phyloP scores from a whole-genome alignment of 2,888 invertebrate genomes.

The Pedicia rivosa region DNA sequence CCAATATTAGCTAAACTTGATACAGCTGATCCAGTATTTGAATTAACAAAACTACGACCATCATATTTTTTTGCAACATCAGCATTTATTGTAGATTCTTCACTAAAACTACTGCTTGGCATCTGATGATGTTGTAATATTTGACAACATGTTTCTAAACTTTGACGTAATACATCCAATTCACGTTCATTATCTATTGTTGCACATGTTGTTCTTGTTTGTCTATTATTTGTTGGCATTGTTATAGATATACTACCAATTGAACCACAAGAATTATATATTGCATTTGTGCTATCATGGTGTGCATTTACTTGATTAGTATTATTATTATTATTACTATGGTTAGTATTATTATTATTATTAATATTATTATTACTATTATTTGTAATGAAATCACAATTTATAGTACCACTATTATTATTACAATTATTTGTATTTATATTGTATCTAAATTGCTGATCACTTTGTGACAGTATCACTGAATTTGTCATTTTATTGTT shows the following conservation, averaged over 20 bases:
- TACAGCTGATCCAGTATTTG: slow-evolving; percentile 45
- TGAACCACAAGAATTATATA: slow-evolving; percentile 23
- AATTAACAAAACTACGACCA: slow-evolving; percentile 28
- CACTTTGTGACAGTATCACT: slow-evolving; percentile 23
- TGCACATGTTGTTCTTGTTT: slow-evolving; percentile 5
- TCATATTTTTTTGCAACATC: slow-evolving; percentile 20
- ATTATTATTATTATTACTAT: slow-evolving; percentile 16
- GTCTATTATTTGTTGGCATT: slow-evolving; percentile 21
- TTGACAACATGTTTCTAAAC: slow-evolving; percentile 28
- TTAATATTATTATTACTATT: slow-evolving; percentile 8
- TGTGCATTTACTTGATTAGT: slow-evolving; percentile 10
- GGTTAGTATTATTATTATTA: slow-evolving; percentile 8
- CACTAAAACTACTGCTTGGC: slow-evolving; percentile 15
- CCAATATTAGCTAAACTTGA: slow-evolving; percentile 50
- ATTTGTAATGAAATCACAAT: slow-evolving; percentile 3
- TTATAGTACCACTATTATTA: slow-evolving; percentile 21
- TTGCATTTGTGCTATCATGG: slow-evolving; percentile 12
- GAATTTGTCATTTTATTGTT: slow-evolving; percentile 4
- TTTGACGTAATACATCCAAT: slow-evolving; percentile 19
- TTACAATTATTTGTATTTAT: slow-evolving; percentile 26
- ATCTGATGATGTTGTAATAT: slow-evolving; percentile 20
- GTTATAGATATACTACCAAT: slow-evolving; percentile 22
- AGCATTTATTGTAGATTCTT: slow-evolving; percentile 16
- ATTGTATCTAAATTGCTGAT: slow-evolving; percentile 27
- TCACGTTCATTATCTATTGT: slow-evolving; percentile 17